Base-by-base conservation (phyloP, 2,113 vertebrate species). In the Tretioscincus oriximinensis region DNA sequence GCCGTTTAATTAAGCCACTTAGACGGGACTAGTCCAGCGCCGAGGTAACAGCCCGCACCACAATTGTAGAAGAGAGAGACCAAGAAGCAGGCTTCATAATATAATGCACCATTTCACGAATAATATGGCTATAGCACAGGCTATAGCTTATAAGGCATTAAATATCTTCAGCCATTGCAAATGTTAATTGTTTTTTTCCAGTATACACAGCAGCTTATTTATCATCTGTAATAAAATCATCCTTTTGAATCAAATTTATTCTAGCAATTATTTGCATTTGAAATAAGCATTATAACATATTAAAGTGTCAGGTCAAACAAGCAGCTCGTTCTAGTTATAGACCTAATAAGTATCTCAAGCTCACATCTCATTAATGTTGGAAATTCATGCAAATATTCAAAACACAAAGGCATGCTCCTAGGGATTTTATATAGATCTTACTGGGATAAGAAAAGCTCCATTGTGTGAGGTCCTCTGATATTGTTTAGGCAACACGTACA, bases 401-500 rank as follows among this genome's bases (percentile, higher is more conserved):
- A 49, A 61, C 63, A 65, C 21, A 58, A 54, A 58, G 64, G 45
- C 11, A 60, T 14, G 47, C 41, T 74, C 35, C 35, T 54, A 45
- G 64, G 16, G 28, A 67, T 4, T 35, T 61, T 77, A 54, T 72
- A 72, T 72, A 85, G 61, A 22, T 28, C 29, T 80, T 84, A 80
- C 63, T 74, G 49, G 64, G 14, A 35, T 22, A 81, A 65, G 63
- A 76, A 69, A 68, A 31, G 78, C 31, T 63, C 14, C 47, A 85
- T 21, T 70, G 67, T 88, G 63, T 29, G n/a, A 76, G 73, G 80
- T 86, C n/a, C 85, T 26, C 28, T 81, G 75, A 80, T 76, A 0
- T 58, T 88, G 65, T 81, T 84, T 91, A 86, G 51, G 76, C 9
- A 0, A 0, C 22, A 7, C 70, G 35, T 26, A 64, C 18, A 10